A percentile compares a stretch with the other conserved stretches of the same genome.
Evolutionary conservation across 2,797 vertebrate species (phyloP).

Genomic region (Coracias cyanogaster): DNA sequence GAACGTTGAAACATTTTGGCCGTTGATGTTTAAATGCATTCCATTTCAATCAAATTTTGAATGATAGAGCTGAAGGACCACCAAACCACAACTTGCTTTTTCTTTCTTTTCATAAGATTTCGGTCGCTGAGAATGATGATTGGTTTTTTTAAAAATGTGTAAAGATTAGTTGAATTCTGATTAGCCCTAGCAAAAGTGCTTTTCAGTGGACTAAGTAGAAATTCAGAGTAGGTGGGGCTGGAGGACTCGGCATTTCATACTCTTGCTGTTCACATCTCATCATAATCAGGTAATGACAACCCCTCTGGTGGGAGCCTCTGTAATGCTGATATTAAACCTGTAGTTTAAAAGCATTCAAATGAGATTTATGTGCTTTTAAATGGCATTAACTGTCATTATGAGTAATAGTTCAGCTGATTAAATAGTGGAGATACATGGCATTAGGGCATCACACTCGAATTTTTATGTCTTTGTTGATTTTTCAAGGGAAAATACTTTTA

Average conservation of each 20-base stretch:
- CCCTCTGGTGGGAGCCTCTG: not conserved
- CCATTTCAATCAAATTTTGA: not conserved
- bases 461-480: not conserved
- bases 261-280: not conserved
- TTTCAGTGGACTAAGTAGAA: not conserved
- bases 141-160: not conserved
- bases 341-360: conserved; percentile 12
- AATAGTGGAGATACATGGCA: not conserved
- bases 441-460: not conserved
- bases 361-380: not conserved
- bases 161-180: not conserved
- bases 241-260: not conserved
- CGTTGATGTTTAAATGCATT: not conserved
- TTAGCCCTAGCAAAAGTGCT: not conserved
- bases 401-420: not conserved
- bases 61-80: not conserved
- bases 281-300: not conserved
- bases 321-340: not conserved
- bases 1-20: not conserved
- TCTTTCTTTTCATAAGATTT: not conserved
- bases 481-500: not conserved
- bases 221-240: not conserved
- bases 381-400: conserved; percentile 12
- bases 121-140: not conserved
- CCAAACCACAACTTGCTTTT: not conserved